Conservation (phyloP, 2,113 vertebrate genomes). For the Cepphus grylle region DNA sequence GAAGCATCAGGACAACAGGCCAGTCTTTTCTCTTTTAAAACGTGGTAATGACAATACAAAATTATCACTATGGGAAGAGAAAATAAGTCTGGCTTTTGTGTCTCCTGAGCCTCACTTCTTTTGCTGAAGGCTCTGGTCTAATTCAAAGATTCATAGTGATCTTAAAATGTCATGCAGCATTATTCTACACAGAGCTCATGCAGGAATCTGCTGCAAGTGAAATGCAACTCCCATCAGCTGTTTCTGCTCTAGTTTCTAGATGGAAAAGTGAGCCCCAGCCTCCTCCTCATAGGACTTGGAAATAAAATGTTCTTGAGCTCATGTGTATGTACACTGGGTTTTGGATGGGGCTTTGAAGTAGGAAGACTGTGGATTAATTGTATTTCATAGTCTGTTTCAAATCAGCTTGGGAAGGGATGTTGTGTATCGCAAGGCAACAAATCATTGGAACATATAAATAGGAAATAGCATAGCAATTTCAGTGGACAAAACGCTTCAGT, state of each 20-base stretch:
- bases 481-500: not conserved
- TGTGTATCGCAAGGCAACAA: not conserved
- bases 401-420: not conserved
- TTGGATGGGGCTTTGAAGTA: not conserved
- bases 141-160: not conserved
- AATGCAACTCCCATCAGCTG: not conserved
- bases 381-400: not conserved
- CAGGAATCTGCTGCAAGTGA: not conserved
- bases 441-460: not conserved
- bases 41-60: not conserved
- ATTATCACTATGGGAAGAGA: not conserved
- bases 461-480: not conserved
- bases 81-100: not conserved
- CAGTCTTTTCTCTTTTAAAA: not conserved
- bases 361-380: not conserved
- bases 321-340: not conserved
- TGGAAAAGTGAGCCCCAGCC: not conserved
- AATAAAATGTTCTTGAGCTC: not conserved
- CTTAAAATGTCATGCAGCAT: not conserved
- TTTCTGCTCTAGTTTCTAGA: not conserved
- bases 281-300: not conserved
- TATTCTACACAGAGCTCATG: not conserved
- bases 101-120: not conserved
- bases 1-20: not conserved
- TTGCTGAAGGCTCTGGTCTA: slow-evolving; percentile 1